Evolutionary conservation across 2,113 vertebrate species (phyloP), one percentile per base, ranked within the genome.

Genomic region (Erinaceus europaeus): DNA sequence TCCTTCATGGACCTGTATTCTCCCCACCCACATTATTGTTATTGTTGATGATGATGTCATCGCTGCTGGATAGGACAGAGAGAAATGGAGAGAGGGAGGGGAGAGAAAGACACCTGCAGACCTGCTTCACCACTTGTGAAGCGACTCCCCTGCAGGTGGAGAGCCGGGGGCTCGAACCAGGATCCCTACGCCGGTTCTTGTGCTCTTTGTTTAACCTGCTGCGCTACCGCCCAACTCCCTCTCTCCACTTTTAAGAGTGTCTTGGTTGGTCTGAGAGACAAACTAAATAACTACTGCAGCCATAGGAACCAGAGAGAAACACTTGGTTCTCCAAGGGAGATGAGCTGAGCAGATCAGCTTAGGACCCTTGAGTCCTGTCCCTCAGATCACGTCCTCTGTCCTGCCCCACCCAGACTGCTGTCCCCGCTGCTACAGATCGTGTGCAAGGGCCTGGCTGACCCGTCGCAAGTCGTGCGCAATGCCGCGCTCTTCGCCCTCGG

Each of bases 401-500:
- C 50, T 17, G 2, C 53, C 42, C 57, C 5, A 65, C 61, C 29
- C 89, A 98, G 98, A 93, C 95, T 98, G 97, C 93, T 99, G 71
- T 93, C 97, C 2, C 96, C 98, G 0, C 90, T 98, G 95, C 96
- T 99, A 71, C 97, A 98, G 91, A 96, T 98, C 0, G 98, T 99
- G 32, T 99, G 98, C 84, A 97, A 94, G 83, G 97, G 97, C 61
- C 96, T 99, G 25, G 96, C 97, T 2, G 98, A 99, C 90, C 93
- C 93, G 2, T 97, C 97, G 8, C 97, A 98, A 86, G 97, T 98
- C 36, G 98, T 99, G 12, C 97, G 98, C 21, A 98, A 97, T 23
- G 98, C 98, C 0, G 97, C 96, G 0, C 97, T 99, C 3, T 99
- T 98, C 86, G 98, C 98, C 59, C 95, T 99, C 21, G 98, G 98